Evolutionary conservation across 2,888 invertebrate genomes (phyloP).

Genomic region (Pristionchus mayeri): DNA sequence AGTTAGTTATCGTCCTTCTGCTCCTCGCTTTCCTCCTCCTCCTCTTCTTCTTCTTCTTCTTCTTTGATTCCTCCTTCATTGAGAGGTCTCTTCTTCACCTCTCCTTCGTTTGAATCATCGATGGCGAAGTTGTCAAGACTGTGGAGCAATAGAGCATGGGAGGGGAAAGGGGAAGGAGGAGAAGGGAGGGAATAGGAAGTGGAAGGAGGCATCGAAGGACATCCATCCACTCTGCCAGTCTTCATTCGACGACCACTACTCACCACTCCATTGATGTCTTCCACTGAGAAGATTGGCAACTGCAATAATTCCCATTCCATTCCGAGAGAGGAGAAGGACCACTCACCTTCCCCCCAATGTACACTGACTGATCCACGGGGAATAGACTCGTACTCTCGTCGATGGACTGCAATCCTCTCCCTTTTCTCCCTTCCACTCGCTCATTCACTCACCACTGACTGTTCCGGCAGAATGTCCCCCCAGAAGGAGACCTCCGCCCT

Average conservation of each 20-base stretch:
- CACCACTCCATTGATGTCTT: not conserved
- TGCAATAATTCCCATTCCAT: not conserved
- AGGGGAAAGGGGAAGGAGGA: not conserved
- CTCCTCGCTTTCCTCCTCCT: too few species aligned
- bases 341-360: not conserved
- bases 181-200: not conserved
- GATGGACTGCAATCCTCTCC: not conserved
- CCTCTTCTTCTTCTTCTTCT: not conserved
- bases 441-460: not conserved
- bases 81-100: not conserved
- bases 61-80: too few species aligned
- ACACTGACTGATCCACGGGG: not conserved
- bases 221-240: too few species aligned
- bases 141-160: not conserved
- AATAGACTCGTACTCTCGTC: not conserved
- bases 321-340: not conserved
- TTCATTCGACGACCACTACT: too few species aligned
- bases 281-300: not conserved
- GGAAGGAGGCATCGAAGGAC: not conserved
- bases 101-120: not conserved
- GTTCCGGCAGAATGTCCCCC: too few species aligned
- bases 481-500: not conserved
- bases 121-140: not conserved
- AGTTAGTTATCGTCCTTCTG: not conserved
- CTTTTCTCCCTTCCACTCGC: not conserved